phyloP scores from a whole-genome alignment of 2,797 vertebrate species.

The Silurus lanzhouensis region DNA sequence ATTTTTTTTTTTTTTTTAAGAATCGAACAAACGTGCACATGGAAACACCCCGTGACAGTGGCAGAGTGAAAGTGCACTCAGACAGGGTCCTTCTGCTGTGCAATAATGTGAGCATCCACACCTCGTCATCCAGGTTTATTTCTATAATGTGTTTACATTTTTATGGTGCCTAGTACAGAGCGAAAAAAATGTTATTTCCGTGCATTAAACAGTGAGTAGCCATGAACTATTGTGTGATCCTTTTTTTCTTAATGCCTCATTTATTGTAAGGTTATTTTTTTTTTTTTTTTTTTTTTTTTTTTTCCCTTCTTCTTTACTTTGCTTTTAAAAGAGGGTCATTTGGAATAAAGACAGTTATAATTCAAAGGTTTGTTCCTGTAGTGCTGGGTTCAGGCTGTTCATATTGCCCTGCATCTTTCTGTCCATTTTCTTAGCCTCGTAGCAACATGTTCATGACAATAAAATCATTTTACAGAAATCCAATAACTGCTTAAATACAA shows the following conservation, averaged over 20 bases:
- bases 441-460: conserved; percentile 14
- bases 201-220: conserved; percentile 87
- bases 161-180: conserved; percentile 93
- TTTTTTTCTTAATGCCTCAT: conserved; percentile 64
- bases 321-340: conserved; percentile 65
- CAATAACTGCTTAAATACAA: conserved; percentile 18
- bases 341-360: conserved; percentile 69
- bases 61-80: conserved; percentile 64
- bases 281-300: conserved; percentile 41
- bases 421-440: not conserved
- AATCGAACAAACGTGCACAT: conserved; percentile 47
- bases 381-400: conserved; percentile 20
- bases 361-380: conserved; percentile 54
- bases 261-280: conserved; percentile 60
- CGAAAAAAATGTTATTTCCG: conserved; percentile 82
- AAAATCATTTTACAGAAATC: conserved; percentile 4
- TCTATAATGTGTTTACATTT: conserved; percentile 91
- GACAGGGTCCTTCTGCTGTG: conserved; percentile 68
- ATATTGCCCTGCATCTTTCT: not conserved
- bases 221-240: conserved; percentile 71
- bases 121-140: conserved; percentile 88
- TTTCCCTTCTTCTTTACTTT: conserved; percentile 50
- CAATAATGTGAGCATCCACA: conserved; percentile 59
- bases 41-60: conserved; percentile 48
- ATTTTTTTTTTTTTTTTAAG: not conserved